Base-by-base conservation (phyloP, 64 coral and sea anemone species). In the Pocillopora damicornis region DNA sequence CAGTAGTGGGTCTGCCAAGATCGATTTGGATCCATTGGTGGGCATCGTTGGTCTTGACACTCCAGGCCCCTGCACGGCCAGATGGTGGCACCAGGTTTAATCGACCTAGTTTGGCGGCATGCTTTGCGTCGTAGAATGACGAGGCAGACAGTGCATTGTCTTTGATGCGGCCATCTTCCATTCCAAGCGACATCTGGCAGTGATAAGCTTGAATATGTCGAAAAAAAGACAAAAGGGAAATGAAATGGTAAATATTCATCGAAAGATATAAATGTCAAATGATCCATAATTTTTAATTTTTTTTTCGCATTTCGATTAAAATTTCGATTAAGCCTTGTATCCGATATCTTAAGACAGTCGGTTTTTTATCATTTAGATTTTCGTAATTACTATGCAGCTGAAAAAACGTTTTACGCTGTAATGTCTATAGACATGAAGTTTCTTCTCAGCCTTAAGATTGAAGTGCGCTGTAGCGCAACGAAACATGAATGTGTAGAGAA, bases 131-230 rank as follows among this genome's bases (percentile, higher is more conserved):
- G 37, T 42, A 20, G 30, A 14, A 16, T 11, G 83, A 66, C 13
- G 83, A 86, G 12, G 83, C 83, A 57, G 65, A 15, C 13, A 86
- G 73, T 11, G 65, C 65, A 12, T 7, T 20, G 35, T 86, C 83
- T 68, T 38, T 14, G 30, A 86, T 73, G 72, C 72, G 83, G 37
- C 83, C 65, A 20, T 86, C 65, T 73, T 86, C 65, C 65, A 86
- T 22, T 86, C 83, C 65, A 15, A 75, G 72, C 11, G 83, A 73
- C 65, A 73, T 86, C 10, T 36, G 26, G 13, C 83, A 86, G n/a
- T 60, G 72, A 74, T 59, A 37, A 30, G 35, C 72, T 86, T 23
- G 67, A 71, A 67, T 20, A 22, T 8, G 22, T 20, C 18, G 22
- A 16, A 9, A 9, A 30, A n/a, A 15, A 67, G 64, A 67, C 16